These are phyloP conservation scores for Clarias magur DNA, from an alignment of 2,113 vertebrate species.

Conservation along the genomic window DNA sequence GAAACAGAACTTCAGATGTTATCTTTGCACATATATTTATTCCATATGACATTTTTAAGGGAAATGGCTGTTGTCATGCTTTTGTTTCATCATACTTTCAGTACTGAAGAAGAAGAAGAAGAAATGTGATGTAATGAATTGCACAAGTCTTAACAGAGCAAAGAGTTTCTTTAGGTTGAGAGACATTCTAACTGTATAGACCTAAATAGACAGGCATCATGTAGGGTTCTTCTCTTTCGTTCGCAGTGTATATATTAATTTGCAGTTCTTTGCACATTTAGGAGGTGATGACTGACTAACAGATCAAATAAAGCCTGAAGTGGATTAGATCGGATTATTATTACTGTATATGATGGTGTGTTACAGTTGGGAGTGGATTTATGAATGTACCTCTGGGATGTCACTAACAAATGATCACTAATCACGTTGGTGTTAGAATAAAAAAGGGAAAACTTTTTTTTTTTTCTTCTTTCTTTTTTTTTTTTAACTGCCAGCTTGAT, in stretches of 20 bases:
- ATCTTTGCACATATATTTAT: not conserved
- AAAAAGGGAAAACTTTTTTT: slow-evolving; percentile 51
- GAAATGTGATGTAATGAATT: slow-evolving; percentile 8
- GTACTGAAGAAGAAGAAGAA: not conserved
- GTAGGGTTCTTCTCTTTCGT: slow-evolving; percentile 56
- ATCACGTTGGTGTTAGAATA: not conserved
- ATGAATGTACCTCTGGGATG: slow-evolving; percentile 69
- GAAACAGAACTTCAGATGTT: slow-evolving; percentile 44
- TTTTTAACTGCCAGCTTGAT: slow-evolving; percentile 29
- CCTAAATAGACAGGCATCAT: slow-evolving; percentile 53
- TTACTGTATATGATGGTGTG: slow-evolving; percentile 12
- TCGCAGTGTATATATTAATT: slow-evolving; percentile 78
- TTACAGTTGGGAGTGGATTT: slow-evolving; percentile 55
- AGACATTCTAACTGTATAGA: slow-evolving; percentile 78
- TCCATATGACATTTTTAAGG: not conserved
- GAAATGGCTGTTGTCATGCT: not conserved
- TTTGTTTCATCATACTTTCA: not conserved
- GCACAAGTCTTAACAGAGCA: slow-evolving; percentile 73
- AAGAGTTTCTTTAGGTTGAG: slow-evolving; percentile 72
- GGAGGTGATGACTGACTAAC: slow-evolving; percentile 66
- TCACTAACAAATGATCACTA: slow-evolving; percentile 30
- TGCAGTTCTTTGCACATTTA: slow-evolving; percentile 87
- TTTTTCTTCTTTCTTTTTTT: slow-evolving; percentile 38
- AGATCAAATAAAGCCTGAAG: slow-evolving; percentile 65
- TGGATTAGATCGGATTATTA: slow-evolving; percentile 56